Base-by-base conservation (phyloP, 2,888 invertebrate species). In the Troilus luridus region DNA sequence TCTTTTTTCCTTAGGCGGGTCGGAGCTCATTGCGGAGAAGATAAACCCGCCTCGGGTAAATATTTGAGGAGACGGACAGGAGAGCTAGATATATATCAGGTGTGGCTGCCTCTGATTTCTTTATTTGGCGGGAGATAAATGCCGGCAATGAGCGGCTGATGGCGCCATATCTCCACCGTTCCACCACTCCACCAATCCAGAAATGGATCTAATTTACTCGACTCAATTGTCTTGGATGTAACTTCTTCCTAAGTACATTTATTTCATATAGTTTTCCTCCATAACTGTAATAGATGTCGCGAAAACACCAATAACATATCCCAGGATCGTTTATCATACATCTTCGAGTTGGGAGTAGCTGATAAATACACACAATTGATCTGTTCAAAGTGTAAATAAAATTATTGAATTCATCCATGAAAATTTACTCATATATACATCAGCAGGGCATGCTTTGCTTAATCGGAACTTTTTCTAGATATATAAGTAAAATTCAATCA, bases 81-180 rank as follows among this genome's bases (percentile, higher is more conserved):
- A 14, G 5, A 8, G 85, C 54, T 41, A 41, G 85, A 56, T 85
- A 85, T 85, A 85, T 56, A 58, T 85, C 85, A 85, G 85, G 56
- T 85, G 85, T 54, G 85, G n/a, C 85, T 77, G 85, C 56, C 56
- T 21, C 11, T 56, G 56, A 85, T 85, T 54, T 85, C 85, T 85
- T 85, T 85, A 85, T 85, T 85, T 85, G 85, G 56, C 85, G 41
- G 85, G 85, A 85, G n/a, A 85, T 85, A n/a, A 56, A 56, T 58
- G 56, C 7, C 17, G 0, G 85, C 85, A 56, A 85, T 85, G 56
- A 54, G 41, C 11, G 56, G n/a, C 56, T 85, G 85, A 85, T 85
- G 54, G n/a, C 14, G 85, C 27, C 85, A 85, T 85, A 56, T 85
- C 85, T 85, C 56, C 85, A 41, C 11, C 11, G 1, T 56, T 14